Percentiles rank a stretch among this genome's conserved stretches.
Conservation (phyloP, 2,797 vertebrate genomes). For the Valencia hispanica region DNA sequence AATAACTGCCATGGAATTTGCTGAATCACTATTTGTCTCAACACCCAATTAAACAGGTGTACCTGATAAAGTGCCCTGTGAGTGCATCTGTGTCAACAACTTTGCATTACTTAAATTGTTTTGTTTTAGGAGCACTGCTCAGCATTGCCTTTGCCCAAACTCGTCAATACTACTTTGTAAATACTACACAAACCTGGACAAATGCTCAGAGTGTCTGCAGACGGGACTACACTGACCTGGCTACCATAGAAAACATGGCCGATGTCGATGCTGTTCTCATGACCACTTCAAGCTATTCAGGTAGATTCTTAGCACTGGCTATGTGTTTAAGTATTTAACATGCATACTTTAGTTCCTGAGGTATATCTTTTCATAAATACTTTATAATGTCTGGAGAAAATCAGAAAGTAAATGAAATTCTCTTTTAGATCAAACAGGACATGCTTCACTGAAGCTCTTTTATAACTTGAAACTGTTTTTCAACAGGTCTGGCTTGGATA, state of each 20-base stretch:
- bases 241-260: too few relatives aligned
- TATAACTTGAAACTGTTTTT: slow-evolving; percentile 10
- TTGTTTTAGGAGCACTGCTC: slow-evolving; percentile 37
- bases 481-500: slow-evolving; percentile 52
- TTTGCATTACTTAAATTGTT: background rate
- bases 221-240: too few relatives aligned
- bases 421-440: background rate
- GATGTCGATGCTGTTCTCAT: background rate
- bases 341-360: background rate
- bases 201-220: too few relatives aligned
- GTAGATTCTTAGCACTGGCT: slow-evolving; percentile 5
- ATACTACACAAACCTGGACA: too few relatives aligned
- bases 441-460: background rate
- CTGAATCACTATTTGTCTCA: too few relatives aligned
- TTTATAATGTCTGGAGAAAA: background rate
- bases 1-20: too few relatives aligned
- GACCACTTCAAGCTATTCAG: slow-evolving; percentile 11
- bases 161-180: too few relatives aligned
- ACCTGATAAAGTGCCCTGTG: too few relatives aligned
- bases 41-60: too few relatives aligned
- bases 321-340: background rate
- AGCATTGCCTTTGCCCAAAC: too few relatives aligned
- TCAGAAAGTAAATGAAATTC: background rate
- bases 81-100: background rate
- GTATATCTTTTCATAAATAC: background rate